Evolutionary conservation across 1,140 invertebrate genomes (phyloP).

Genomic region (Apis laboriosa): DNA sequence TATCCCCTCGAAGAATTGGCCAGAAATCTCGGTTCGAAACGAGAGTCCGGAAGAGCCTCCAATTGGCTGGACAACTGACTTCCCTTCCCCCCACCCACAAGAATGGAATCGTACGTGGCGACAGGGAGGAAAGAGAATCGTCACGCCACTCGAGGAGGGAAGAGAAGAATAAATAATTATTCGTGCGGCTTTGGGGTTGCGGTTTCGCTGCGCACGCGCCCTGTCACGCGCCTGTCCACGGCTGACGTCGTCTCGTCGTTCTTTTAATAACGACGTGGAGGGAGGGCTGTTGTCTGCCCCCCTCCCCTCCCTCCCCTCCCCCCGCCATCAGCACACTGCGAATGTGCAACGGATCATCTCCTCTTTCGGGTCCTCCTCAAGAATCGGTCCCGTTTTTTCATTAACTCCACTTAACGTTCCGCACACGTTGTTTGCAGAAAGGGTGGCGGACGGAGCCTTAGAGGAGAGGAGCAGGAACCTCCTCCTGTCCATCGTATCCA

Average conservation of each 20-base stretch:
- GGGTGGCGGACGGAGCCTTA: background rate
- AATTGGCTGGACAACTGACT: background rate
- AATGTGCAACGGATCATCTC: constrained; percentile 1
- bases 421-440: constrained; percentile 15
- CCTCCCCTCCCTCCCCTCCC: background rate
- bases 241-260: constrained; percentile 18
- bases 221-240: constrained; percentile 62
- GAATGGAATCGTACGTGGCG: constrained; percentile 7
- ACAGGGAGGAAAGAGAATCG: constrained; percentile 53
- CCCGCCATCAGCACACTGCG: background rate
- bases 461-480: background rate
- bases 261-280: constrained; percentile 61
- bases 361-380: constrained; percentile 1
- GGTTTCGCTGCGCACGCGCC: constrained; percentile 71
- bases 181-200: constrained; percentile 69
- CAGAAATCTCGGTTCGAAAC: background rate
- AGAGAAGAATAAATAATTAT: constrained; percentile 75
- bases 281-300: constrained; percentile 10
- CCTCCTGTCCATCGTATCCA: background rate
- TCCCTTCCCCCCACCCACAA: too few relatives aligned
- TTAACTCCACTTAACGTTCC: constrained; percentile 13
- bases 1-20: too few relatives aligned
- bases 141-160: constrained; percentile 64
- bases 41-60: background rate
- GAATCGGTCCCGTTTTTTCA: constrained; percentile 29